phyloP scores from a whole-genome alignment of 2,888 invertebrate species.

The Pammene aurita region DNA sequence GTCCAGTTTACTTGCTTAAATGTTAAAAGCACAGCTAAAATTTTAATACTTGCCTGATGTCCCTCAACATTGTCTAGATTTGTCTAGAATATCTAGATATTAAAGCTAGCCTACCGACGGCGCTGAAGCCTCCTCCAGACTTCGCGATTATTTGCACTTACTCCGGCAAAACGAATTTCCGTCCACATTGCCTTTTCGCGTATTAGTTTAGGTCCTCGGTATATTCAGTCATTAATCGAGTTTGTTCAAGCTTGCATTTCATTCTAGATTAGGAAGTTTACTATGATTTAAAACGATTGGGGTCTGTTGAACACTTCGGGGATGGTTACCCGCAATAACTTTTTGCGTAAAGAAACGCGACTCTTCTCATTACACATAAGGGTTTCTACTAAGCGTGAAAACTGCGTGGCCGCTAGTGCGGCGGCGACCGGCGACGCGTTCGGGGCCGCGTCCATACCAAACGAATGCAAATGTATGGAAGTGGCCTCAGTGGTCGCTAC shows the following conservation, averaged over 20 bases:
- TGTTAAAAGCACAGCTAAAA: constrained; percentile 5
- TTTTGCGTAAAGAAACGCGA: no score
- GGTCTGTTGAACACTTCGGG: no score
- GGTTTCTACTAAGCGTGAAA: no score
- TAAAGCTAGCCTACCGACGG: constrained; percentile 14
- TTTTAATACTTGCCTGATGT: constrained; percentile 12
- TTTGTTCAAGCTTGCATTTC: constrained; percentile 20
- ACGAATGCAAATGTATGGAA: no score
- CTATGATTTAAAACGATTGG: no score
- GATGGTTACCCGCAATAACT: no score
- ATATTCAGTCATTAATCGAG: constrained; percentile 23
- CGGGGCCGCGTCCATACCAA: no score
- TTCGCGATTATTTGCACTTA: constrained; percentile 31
- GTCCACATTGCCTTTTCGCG: constrained; percentile 11
- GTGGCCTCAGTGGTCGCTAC: no score
- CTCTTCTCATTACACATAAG: no score
- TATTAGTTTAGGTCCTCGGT: constrained; percentile 30
- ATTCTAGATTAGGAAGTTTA: constrained; percentile 13
- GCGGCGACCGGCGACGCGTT: no score
- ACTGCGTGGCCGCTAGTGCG: no score
- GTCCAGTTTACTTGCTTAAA: neutral
- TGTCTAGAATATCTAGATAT: neutral
- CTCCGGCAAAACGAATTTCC: constrained; percentile 32
- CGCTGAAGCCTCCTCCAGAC: constrained; percentile 22
- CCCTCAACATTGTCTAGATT: constrained; percentile 11